Evolutionary conservation across 2,888 invertebrate genomes (phyloP).

Genomic region (Serripes groenlandicus): DNA sequence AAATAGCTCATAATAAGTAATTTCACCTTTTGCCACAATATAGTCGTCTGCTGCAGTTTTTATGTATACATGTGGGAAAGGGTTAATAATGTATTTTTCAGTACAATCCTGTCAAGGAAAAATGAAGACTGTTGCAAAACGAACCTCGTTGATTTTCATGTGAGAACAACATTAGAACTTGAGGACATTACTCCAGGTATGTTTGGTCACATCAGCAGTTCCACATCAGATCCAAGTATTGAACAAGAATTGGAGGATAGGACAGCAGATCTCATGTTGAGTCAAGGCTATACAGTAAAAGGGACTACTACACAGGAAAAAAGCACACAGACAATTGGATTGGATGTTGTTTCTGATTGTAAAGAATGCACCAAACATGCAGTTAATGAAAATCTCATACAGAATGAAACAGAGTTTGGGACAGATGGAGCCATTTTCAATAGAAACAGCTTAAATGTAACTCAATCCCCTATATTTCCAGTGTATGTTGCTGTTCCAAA

Average conservation of each 20-base stretch:
- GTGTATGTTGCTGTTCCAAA: background rate
- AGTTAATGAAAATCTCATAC: no score
- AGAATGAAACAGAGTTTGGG: no score
- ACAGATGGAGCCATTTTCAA: background rate
- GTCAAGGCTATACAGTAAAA: background rate
- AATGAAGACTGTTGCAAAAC: background rate
- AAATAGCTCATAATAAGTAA: no score
- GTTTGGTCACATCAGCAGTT: background rate
- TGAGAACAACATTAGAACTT: background rate
- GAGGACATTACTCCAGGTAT: constrained; percentile 3
- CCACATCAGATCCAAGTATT: background rate
- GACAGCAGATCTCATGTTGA: background rate
- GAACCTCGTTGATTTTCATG: background rate
- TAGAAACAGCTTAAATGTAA: background rate
- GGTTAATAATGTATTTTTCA: background rate
- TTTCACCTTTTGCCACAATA: no score
- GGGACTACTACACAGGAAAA: background rate
- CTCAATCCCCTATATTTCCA: background rate
- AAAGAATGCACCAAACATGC: no score
- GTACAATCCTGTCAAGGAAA: background rate
- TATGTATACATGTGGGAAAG: background rate
- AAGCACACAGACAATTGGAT: background rate
- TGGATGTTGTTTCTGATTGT: no score
- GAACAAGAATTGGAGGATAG: background rate
- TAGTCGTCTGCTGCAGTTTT: no score